Evolutionary conservation across 2,797 vertebrate genomes (phyloP), one percentile per base, ranked within the genome.

Genomic region (Crenuchus spilurus): DNA sequence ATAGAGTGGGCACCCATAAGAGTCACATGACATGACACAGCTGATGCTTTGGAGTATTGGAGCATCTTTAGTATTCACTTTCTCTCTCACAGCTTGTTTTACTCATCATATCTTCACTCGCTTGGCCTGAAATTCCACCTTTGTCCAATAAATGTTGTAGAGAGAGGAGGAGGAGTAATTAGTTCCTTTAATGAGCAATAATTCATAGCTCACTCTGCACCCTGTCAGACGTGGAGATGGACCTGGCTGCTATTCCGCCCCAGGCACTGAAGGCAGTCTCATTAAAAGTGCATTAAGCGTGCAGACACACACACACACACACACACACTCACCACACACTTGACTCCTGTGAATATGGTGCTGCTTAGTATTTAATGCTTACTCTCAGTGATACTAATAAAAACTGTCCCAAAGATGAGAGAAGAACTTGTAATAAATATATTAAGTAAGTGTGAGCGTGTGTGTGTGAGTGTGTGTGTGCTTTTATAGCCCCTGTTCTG

Each of bases 121-220:
- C 46, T 54, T 18, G 39, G 76, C 68, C 81, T 42, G 37, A 71
- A 82, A 85, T 82, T 90, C 87, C 85, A 87, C 73, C 87, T 87
- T 87, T 88, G 80, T 78, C 57, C 71, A 83, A 88, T 89, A 84
- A 82, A 88, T 85, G 79, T 86, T 82, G 80, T 78, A 87, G 86
- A 83, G 87, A 81, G 85, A 80, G 76, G 84, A 81, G 79, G 78
- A n/a, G 70, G 80, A 88, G 87, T 89, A 89, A 88, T 94, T 89
- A 89, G 85, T 88, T 80, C 87, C 84, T 89, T 93, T 92, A 93
- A 90, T 87, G 89, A 91, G 87, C 87, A 89, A 90, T 89, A 90
- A 90, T 92, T 91, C 86, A 89, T 87, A 88, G 83, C 83, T 90
- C 89, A 86, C 87, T 90, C 87, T 81, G 66, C 85, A 77, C 79